These are phyloP conservation scores for Anguilla rostrata DNA, from an alignment of 2,113 vertebrate species.

Conservation along the genomic window DNA sequence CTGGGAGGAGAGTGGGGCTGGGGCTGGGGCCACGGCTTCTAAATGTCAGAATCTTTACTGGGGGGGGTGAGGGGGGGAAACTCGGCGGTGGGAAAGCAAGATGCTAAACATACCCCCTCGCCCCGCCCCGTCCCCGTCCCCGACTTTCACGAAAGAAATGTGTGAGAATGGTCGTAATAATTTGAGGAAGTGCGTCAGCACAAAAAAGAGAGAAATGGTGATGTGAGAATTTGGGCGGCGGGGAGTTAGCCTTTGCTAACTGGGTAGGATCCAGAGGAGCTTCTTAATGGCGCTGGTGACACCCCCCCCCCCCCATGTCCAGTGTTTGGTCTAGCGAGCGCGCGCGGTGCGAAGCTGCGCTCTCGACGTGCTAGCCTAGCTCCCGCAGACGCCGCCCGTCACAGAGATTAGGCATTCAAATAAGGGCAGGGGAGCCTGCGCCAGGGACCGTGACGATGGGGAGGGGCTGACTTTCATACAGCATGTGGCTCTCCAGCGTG, in stretches of 20 bases:
- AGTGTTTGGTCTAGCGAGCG: slow-evolving; percentile 20
- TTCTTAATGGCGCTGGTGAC: background rate
- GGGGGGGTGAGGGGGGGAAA: too few species aligned
- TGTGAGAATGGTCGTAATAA: background rate
- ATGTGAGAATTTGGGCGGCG: background rate
- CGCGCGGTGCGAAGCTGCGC: background rate
- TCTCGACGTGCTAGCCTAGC: background rate
- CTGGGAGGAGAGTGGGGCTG: background rate
- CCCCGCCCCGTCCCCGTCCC: too few species aligned
- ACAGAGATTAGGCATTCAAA: slow-evolving; percentile 12
- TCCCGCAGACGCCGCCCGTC: background rate
- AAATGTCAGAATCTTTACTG: background rate
- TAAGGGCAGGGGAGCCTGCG: background rate
- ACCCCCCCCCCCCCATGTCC: background rate
- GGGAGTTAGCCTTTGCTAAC: slow-evolving; percentile 14
- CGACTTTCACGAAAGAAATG: background rate
- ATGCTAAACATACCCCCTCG: too few species aligned
- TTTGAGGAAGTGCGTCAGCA: background rate
- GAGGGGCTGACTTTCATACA: background rate
- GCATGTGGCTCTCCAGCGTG: background rate
- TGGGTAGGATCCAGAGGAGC: background rate
- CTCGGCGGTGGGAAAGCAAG: background rate
- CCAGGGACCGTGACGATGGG: background rate
- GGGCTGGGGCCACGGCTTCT: background rate
- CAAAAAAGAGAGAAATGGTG: background rate